Evolutionary conservation across 1,140 invertebrate species (phyloP), one percentile per base, ranked within the genome.

Genomic region (Drosophila punjabiensis): DNA sequence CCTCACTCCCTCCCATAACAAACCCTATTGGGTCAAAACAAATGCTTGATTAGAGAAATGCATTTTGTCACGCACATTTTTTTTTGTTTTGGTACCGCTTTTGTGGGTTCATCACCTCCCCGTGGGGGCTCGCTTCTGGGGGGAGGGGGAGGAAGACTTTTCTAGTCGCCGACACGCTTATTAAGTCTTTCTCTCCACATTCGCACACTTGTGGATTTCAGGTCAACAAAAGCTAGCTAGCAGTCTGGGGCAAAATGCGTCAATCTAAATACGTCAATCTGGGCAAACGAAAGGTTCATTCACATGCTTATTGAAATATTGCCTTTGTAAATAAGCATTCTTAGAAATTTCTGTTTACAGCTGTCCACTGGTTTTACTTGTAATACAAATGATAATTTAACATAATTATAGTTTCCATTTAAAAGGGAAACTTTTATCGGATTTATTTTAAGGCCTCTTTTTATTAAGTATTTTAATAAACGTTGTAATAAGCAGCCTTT

Each of bases 31-130:
- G 59, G 79, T 67, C 61, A 60, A 73, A 43, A 60, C 81, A 79
- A 83, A 79, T 41, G 67, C 73, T 39, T 74, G 82, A 81, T 74
- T 81, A 81, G 41, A 68, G 59, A 78, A 88, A 50, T 85, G 81
- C 86, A 88, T 81, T 85, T 81, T 76, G 81, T 85, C 86, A 88
- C 81, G 81, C 86, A 89, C 77, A 75, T 82, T 73, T 56, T 69
- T 55, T 68, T 3, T 47, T 61, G 48, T 65, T 76, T 65, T 56
- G 50, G 39, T 67, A 52, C 56, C 41, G 47, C 63, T 78, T 78
- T 48, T 28, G 30, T 45, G 48, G 30, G 67, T 60, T 73, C 68
- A 73, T 47, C 67, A 39, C 63, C 37, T 45, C 18, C 77, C 32
- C 13, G 55, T 47, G 24, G n/a, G 39, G 30, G 6, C 9, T 10